Percentiles rank a stretch among this genome's conserved stretches.
Evolutionary conservation across 2,888 invertebrate genomes (phyloP).

Genomic region (Tetragnatha montana): DNA sequence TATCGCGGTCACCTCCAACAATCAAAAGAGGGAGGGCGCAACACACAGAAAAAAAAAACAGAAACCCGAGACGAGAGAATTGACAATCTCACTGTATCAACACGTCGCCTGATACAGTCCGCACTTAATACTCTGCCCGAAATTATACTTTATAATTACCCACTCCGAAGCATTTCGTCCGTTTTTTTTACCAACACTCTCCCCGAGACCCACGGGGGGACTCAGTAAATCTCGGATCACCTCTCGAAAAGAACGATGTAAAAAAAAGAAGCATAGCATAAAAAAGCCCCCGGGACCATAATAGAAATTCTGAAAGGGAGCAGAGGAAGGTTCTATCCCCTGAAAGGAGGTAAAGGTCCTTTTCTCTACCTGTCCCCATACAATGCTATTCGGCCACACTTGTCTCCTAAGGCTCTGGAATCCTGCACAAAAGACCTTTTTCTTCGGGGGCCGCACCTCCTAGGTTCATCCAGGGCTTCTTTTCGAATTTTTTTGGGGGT

Average conservation of each 20-base stretch:
- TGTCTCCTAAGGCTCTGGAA: constrained; percentile 58
- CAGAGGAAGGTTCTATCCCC: constrained; percentile 23
- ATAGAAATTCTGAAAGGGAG: neutral
- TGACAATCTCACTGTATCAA: neutral
- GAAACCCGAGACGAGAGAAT: too few species aligned
- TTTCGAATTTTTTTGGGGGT: constrained; percentile 24
- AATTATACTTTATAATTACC: constrained; percentile 20
- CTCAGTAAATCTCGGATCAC: constrained; percentile 45
- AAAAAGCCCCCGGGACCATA: neutral
- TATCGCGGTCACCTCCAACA: neutral
- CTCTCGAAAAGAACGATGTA: constrained; percentile 4
- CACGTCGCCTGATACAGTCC: neutral
- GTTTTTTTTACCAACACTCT: neutral
- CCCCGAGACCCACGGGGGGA: constrained; percentile 1
- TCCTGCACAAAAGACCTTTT: constrained; percentile 46
- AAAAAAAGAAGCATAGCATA: neutral
- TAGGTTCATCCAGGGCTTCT: constrained; percentile 63
- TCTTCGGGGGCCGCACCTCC: constrained; percentile 17
- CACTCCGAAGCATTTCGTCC: neutral
- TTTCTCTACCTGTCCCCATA: constrained; percentile 55
- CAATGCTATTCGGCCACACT: constrained; percentile 68
- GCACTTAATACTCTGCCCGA: neutral
- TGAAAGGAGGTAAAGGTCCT: constrained; percentile 68
- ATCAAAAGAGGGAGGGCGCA: constrained; percentile 12
- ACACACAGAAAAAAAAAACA: constrained; percentile 5